phyloP scores from a whole-genome alignment of 2,797 vertebrate species.

The Anguilla megastoma region DNA sequence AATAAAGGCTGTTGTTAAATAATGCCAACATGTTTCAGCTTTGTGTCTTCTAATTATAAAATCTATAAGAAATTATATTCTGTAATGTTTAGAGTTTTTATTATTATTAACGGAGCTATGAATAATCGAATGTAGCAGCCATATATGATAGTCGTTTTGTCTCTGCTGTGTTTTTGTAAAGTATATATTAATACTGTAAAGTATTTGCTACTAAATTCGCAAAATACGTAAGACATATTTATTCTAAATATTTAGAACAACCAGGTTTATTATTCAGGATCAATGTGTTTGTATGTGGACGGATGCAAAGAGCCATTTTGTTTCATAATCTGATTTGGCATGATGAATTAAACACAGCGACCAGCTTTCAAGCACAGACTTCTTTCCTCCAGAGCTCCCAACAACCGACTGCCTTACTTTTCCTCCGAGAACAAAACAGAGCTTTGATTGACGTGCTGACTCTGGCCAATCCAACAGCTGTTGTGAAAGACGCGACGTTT shows the following conservation, averaged over 20 bases:
- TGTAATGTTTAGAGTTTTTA: too few species aligned
- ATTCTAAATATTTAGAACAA: neutral
- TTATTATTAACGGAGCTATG: too few species aligned
- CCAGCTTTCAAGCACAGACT: conserved; percentile 51
- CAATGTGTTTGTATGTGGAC: neutral
- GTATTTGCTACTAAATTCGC: neutral
- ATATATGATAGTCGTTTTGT: too few species aligned
- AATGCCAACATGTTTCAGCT: too few species aligned
- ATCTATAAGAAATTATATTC: too few species aligned
- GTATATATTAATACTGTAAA: too few species aligned
- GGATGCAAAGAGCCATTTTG: neutral
- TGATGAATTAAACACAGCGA: neutral
- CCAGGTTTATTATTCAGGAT: neutral
- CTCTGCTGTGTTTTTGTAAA: too few species aligned
- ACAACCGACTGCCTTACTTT: conserved; percentile 57
- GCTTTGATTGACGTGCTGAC: conserved; percentile 68
- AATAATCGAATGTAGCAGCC: too few species aligned
- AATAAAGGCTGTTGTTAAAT: too few species aligned
- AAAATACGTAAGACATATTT: neutral
- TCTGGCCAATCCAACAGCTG: conserved; percentile 59
- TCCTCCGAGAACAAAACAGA: conserved; percentile 40
- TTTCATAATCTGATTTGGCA: neutral
- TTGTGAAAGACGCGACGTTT: neutral
- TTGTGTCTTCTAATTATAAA: too few species aligned
- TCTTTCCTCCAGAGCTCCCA: conserved; percentile 61